Conservation (phyloP, 2,797 vertebrate genomes). For the Anableps anableps region DNA sequence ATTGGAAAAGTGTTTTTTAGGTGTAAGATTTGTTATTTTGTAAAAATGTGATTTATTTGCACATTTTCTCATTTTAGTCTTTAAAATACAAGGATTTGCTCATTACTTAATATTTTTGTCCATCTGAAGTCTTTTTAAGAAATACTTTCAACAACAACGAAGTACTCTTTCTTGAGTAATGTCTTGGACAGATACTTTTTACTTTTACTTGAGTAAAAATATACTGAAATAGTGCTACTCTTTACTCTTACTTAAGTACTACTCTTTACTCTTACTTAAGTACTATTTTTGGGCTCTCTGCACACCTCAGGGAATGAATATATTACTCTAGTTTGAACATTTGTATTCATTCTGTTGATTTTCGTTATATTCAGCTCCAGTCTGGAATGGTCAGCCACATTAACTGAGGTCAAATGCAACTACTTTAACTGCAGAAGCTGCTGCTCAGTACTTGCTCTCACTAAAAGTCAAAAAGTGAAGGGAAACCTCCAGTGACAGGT, state of each 20-base stretch:
- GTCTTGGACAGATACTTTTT: too few relatives aligned
- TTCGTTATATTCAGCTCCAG: background rate
- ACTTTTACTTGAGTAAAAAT: too few relatives aligned
- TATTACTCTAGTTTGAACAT: background rate
- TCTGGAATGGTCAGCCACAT: background rate
- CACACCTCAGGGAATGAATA: background rate
- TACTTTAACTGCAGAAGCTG: background rate
- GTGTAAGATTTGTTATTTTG: background rate
- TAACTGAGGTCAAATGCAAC: background rate
- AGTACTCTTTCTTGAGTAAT: background rate
- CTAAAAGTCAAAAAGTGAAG: background rate
- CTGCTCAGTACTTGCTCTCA: constrained; percentile 1
- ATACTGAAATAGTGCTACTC: too few relatives aligned
- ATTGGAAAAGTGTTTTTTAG: too few relatives aligned
- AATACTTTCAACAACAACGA: too few relatives aligned
- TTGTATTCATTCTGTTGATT: background rate
- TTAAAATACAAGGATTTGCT: background rate
- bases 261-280: too few relatives aligned
- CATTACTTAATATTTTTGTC: background rate
- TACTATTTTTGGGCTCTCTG: too few relatives aligned
- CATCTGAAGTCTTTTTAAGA: background rate
- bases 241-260: too few relatives aligned
- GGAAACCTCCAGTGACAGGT: constrained; percentile 1
- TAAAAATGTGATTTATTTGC: too few relatives aligned
- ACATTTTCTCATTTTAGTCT: background rate